Percentiles rank a stretch among this genome's conserved stretches.
Conservation (phyloP, 2,888 invertebrate genomes). For the Auanema sp. region DNA sequence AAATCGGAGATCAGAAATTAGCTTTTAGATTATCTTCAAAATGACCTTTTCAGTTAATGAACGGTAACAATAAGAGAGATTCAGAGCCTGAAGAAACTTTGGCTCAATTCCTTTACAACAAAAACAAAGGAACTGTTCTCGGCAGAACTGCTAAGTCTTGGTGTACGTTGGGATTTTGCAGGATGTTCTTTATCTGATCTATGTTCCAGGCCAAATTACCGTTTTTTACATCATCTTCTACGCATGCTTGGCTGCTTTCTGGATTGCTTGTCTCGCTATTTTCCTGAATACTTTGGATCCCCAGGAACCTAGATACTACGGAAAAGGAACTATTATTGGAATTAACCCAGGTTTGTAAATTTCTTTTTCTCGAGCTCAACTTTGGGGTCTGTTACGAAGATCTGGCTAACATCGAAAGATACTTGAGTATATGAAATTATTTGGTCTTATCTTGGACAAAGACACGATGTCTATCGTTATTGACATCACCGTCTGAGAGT, state of each 20-base stretch:
- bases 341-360: slow-evolving; percentile 81
- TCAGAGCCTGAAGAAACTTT: slow-evolving; percentile 45
- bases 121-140: slow-evolving; percentile 53
- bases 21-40: not conserved
- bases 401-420: not conserved
- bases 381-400: not conserved
- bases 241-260: slow-evolving; percentile 86
- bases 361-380: not conserved
- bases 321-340: slow-evolving; percentile 83
- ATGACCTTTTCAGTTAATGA: slow-evolving; percentile 55
- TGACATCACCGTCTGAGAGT: no score
- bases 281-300: slow-evolving; percentile 88
- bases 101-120: slow-evolving; percentile 59
- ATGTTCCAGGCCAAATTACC: slow-evolving; percentile 83
- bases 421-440: no score
- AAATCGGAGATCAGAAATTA: not conserved
- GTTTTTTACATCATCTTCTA: slow-evolving; percentile 96
- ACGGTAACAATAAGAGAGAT: slow-evolving; percentile 42
- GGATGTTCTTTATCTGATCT: not conserved
- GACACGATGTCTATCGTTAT: no score
- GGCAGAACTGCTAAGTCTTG: slow-evolving; percentile 61
- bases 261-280: slow-evolving; percentile 87
- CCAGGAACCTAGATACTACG: slow-evolving; percentile 85
- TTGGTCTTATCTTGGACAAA: no score
- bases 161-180: slow-evolving; percentile 38